phyloP scores from a whole-genome alignment of 2,797 vertebrate species.

The Tarsius wallacei region DNA sequence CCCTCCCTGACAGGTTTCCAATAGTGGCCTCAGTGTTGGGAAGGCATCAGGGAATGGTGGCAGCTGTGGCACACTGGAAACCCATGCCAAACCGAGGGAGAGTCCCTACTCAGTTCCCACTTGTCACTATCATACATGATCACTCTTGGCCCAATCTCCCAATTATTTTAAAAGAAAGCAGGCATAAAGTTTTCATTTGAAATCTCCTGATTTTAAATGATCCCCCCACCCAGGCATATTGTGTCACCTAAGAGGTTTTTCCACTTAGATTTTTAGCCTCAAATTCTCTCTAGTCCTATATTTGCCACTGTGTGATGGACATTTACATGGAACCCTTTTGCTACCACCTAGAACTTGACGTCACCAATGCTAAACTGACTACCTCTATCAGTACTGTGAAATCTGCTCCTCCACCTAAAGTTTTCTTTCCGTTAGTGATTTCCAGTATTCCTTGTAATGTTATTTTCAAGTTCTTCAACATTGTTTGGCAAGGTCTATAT shows the following conservation, averaged over 20 bases:
- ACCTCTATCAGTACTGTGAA: too few species aligned
- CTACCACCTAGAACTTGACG: not conserved
- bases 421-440: not conserved
- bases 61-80: too few species aligned
- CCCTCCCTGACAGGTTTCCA: too few species aligned
- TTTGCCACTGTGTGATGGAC: too few species aligned
- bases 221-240: not conserved
- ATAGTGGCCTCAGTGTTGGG: not conserved
- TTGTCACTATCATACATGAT: not conserved
- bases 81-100: rapidly evolving
- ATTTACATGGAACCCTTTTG: not conserved
- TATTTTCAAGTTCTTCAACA: not conserved
- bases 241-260: not conserved
- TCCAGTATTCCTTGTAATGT: not conserved
- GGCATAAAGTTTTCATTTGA: not conserved
- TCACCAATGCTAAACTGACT: not conserved
- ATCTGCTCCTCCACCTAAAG: not conserved
- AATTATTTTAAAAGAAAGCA: not conserved
- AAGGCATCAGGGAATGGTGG: too few species aligned
- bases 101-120: too few species aligned
- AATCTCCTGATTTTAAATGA: not conserved
- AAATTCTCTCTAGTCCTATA: not conserved
- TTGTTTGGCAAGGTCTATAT: not conserved
- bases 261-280: not conserved
- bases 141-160: rapidly evolving